Conservation (phyloP, 2,888 invertebrate genomes). For the Syrphus vitripennis region DNA sequence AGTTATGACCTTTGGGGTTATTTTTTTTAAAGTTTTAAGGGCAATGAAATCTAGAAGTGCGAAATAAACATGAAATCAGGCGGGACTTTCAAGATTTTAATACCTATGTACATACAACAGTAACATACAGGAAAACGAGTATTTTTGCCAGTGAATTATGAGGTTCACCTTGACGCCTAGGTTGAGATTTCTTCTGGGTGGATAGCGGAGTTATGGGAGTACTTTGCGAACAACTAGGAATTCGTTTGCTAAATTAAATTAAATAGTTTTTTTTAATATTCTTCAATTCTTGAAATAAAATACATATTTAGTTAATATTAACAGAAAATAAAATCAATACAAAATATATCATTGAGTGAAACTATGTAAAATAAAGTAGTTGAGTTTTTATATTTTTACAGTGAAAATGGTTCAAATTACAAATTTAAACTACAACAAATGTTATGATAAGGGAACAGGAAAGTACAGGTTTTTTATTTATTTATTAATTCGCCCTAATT, state of each 20-base stretch:
- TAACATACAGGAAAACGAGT: constrained; percentile 54
- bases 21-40: neutral
- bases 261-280: too few species aligned
- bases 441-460: too few species aligned
- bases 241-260: neutral
- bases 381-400: too few species aligned
- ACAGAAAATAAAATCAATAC: too few species aligned
- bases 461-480: too few species aligned
- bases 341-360: too few species aligned
- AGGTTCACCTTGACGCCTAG: constrained; percentile 66
- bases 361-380: too few species aligned
- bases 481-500: too few species aligned
- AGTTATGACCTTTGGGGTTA: constrained; percentile 30
- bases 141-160: constrained; percentile 55
- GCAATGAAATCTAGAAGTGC: neutral
- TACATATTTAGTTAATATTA: too few species aligned
- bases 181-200: constrained; percentile 12
- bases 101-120: constrained; percentile 6
- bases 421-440: too few species aligned
- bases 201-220: constrained; percentile 26
- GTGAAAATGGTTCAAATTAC: too few species aligned
- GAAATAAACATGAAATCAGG: constrained; percentile 43
- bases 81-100: constrained; percentile 52
- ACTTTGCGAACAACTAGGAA: neutral
- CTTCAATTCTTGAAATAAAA: too few species aligned